Base-by-base conservation (phyloP, 2,888 invertebrate species). In the Polydesmus complanatus region DNA sequence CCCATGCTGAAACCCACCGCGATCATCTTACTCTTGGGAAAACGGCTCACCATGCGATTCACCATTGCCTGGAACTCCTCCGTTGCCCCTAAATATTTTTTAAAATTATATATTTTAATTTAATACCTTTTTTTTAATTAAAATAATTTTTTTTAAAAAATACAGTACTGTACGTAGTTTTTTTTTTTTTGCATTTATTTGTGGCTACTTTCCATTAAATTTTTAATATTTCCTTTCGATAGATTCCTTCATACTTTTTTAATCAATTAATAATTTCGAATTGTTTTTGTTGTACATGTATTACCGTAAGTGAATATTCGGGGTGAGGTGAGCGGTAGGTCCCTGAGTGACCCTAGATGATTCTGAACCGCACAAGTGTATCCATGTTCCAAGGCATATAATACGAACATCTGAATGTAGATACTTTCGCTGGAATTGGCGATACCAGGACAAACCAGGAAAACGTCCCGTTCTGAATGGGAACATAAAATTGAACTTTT, bases 391-490 rank as follows among this genome's bases (percentile, higher is more conserved):
- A 92, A 91, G 18, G 91, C 91, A 75, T 90, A 86, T 71, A 91
- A 87, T 11, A 94, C 92, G 74, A 91, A 91, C 2, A 93, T 92
- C 64, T 93, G 81, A 64, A 95, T 90, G 75, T 95, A 95, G 57
- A 91, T 86, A 70, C 89, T 90, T 75, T 95, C 94, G 54, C 93
- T 93, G 54, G 88, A 88, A 76, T 94, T 95, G 56, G 92, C 92
- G 69, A 95, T 93, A 63, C 94, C 94, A 56, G 91, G 88, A 70
- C 89, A 89, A 68, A 93, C 85, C 14, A 89, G 88, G 63, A 93
- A 81, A 2, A 89, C 90, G 67, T 88, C 81, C 73, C 90, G 88
- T 78, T 88, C 91, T 90, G 73, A 48, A 49, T 27, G 48, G 5
- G n/a, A n/a, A n/a, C n/a, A n/a, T n/a, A n/a, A n/a, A n/a, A n/a